Evolutionary conservation across 2,888 invertebrate species (phyloP).

Genomic region (Amblyjoppa proteus): DNA sequence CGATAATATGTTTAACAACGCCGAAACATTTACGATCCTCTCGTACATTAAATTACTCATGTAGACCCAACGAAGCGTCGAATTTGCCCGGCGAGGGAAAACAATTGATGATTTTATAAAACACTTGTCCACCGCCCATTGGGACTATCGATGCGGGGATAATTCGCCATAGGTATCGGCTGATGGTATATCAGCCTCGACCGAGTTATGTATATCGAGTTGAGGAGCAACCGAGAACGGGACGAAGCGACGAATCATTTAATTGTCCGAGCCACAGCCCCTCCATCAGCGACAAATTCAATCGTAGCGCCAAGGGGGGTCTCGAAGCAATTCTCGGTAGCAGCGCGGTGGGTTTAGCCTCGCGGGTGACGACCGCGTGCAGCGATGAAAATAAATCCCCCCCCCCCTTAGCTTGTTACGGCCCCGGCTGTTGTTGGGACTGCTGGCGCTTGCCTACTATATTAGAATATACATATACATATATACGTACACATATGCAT

Average conservation of each 20-base stretch:
- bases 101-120: constrained; percentile 48
- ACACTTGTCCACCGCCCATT: constrained; percentile 27
- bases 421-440: constrained; percentile 7
- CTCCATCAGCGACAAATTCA: constrained; percentile 62
- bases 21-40: neutral
- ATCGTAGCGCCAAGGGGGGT: constrained; percentile 58
- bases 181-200: neutral
- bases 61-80: constrained; percentile 9
- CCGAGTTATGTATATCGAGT: constrained; percentile 4
- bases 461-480: neutral
- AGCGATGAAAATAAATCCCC: constrained; percentile 65
- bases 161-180: constrained; percentile 12
- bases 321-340: constrained; percentile 65
- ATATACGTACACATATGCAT: too few species aligned
- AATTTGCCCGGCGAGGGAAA: constrained; percentile 18
- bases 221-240: constrained; percentile 1
- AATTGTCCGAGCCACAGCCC: constrained; percentile 58
- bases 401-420: constrained; percentile 13
- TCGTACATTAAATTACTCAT: neutral
- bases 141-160: constrained; percentile 40
- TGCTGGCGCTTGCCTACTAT: neutral
- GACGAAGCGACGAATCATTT: constrained; percentile 59
- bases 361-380: constrained; percentile 64
- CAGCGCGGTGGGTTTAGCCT: constrained; percentile 63
- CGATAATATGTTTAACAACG: neutral